phyloP scores from a whole-genome alignment of 2,888 invertebrate genomes.

The Pristionchus entomophagus region DNA sequence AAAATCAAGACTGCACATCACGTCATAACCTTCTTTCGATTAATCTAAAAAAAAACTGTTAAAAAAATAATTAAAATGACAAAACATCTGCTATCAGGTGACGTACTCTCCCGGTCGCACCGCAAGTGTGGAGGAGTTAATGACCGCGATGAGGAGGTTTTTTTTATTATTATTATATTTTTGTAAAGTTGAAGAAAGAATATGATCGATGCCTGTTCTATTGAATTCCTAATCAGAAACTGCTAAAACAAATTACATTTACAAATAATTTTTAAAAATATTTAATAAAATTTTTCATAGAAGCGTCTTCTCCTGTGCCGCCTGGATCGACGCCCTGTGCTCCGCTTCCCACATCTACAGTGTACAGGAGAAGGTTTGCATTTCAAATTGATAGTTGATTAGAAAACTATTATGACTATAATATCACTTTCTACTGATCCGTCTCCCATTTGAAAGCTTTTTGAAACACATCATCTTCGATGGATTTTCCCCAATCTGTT shows the following conservation, averaged over 20 bases:
- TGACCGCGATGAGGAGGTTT: conserved; percentile 63
- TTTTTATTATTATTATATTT: neutral
- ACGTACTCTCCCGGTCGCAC: conserved; percentile 60
- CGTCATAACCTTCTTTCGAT: neutral
- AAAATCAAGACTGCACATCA: no score
- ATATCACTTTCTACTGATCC: no score
- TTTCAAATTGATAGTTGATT: neutral
- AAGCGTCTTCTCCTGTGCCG: conserved; percentile 63
- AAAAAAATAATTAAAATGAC: no score
- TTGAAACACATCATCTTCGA: no score
- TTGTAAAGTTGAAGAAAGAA: neutral
- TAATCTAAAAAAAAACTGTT: no score
- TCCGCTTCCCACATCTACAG: conserved; percentile 58
- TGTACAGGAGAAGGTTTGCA: conserved; percentile 68
- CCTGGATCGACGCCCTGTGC: conserved; percentile 74
- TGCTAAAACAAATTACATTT: no score
- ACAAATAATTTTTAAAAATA: neutral
- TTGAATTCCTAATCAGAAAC: no score
- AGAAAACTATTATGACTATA: neutral
- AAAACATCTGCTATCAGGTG: conserved; percentile 52
- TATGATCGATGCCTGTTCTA: no score
- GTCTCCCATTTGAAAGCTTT: no score
- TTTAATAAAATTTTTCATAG: neutral
- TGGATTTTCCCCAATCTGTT: no score
- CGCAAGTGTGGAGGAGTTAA: conserved; percentile 70